Evolutionary conservation across 2,113 vertebrate genomes (phyloP), one percentile per base, ranked within the genome.

Genomic region (Perca fluviatilis): DNA sequence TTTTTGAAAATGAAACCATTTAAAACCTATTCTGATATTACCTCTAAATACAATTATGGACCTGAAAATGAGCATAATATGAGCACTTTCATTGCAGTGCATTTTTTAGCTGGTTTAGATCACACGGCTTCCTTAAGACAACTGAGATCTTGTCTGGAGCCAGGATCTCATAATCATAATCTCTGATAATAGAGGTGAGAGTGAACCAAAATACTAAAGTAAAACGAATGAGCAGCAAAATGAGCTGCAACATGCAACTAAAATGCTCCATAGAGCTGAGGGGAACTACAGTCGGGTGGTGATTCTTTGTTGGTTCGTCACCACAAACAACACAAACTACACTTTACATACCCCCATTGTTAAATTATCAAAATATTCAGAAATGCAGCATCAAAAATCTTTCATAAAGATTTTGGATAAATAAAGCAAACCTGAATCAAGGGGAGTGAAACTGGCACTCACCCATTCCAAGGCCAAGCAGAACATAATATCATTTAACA

Each of bases 401-500:
- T 68, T 73, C 7, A 69, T 53, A 65, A 68, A 77, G 40, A 43
- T 43, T 43, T 43, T 43, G 40, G 9, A 43, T 43, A 36, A 87
- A 77, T 80, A 78, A 84, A 79, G 70, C 53, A 72, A 83, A 40
- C 19, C 18, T 81, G 47, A 82, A 83, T 88, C 74, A 77, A 88
- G 33, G 80, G 11, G 54, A 76, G 33, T 58, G 58, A 66, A 83
- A 68, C 69, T 65, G 89, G 70, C 85, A 49, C 57, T 73, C 61
- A 60, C 71, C 49, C 47, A 54, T 64, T 81, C 18, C n/a, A 69
- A 62, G 69, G 83, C 73, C 64, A n/a, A 43, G 23, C 67, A 80
- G 53, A 66, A 60, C 82, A 27, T 88, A 85, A 74, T 82, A 87
- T 85, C 53, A 62, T 82, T 89, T 74, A 90, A 88, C 67, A 70